These are phyloP conservation scores for Hirtodrosophila alboralis DNA, from an alignment of 2,888 invertebrate genomes.

Conservation along the genomic window DNA sequence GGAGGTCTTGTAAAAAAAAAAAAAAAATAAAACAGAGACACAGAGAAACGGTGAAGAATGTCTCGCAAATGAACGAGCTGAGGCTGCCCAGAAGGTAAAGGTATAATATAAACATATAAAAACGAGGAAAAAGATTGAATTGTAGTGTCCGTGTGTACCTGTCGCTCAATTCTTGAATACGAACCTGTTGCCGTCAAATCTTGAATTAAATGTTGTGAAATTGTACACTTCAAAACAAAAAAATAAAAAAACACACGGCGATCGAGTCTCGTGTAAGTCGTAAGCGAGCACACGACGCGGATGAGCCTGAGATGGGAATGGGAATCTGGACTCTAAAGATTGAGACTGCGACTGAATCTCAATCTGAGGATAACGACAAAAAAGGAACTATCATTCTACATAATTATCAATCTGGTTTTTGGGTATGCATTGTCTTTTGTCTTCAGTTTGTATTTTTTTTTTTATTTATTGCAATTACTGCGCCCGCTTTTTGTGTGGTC, in stretches of 20 bases:
- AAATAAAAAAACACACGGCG: conserved; percentile 55
- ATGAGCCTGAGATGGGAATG: conserved; percentile 3
- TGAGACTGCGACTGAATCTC: conserved; percentile 6
- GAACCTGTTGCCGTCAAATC: conserved; percentile 68
- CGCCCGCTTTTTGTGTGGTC: conserved; percentile 63
- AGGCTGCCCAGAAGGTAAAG: conserved; percentile 15
- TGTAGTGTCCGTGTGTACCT: conserved; percentile 56
- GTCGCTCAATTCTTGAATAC: conserved; percentile 61
- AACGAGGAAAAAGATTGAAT: conserved; percentile 20
- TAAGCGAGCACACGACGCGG: conserved; percentile 36
- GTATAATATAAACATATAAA: conserved; percentile 6
- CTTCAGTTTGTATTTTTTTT: conserved; percentile 5
- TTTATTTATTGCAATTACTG: conserved; percentile 57
- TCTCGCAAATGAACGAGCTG: conserved; percentile 1
- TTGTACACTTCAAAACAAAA: conserved; percentile 75
- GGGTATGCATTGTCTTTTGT: conserved; percentile 34
- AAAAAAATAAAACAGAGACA: conserved; percentile 3
- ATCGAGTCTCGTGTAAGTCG: conserved; percentile 44
- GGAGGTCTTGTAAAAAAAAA: conserved; percentile 74
- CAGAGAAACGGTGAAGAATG: conserved; percentile 3
- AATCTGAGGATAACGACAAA: conserved; percentile 22
- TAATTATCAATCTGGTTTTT: conserved; percentile 72
- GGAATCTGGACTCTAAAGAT: background rate
- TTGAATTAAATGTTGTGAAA: conserved; percentile 80
- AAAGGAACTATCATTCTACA: conserved; percentile 80